A percentile compares a stretch with the other conserved stretches of the same genome.
Evolutionary conservation across 2,113 vertebrate species (phyloP).

Genomic region (Colius striatus): DNA sequence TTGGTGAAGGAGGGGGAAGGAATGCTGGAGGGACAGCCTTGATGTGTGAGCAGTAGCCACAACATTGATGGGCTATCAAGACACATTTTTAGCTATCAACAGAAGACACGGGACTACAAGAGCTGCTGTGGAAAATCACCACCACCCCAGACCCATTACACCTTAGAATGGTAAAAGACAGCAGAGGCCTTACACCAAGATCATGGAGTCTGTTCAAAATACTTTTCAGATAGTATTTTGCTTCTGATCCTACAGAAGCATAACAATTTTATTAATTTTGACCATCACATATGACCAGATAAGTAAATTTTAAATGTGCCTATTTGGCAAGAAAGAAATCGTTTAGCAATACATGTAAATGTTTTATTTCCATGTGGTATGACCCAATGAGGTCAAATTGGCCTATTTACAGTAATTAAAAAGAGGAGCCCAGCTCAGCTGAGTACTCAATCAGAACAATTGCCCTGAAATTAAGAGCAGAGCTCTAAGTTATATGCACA

Average conservation of each 20-base stretch:
- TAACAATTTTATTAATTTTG: neutral
- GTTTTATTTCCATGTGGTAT: neutral
- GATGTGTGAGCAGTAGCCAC: too few relatives aligned
- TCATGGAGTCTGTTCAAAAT: neutral
- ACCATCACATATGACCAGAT: accelerated
- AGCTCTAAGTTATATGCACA: neutral
- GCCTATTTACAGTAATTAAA: neutral
- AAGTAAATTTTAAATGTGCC: neutral
- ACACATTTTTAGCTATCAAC: too few relatives aligned
- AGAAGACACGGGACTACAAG: too few relatives aligned
- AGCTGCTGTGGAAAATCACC: too few relatives aligned
- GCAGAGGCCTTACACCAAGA: neutral
- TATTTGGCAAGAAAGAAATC: neutral
- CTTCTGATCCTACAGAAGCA: neutral
- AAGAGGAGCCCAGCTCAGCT: neutral
- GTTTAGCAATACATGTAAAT: neutral
- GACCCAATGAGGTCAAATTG: neutral
- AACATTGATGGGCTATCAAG: too few relatives aligned
- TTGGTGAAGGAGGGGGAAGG: too few relatives aligned
- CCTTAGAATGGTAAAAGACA: neutral
- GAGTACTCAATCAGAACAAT: neutral
- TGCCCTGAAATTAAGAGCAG: neutral
- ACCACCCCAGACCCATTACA: too few relatives aligned
- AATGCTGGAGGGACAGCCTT: too few relatives aligned
- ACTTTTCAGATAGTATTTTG: neutral